Evolutionary conservation across 2,888 invertebrate species (phyloP).

Genomic region (Rhopalosiphum nymphaeae): DNA sequence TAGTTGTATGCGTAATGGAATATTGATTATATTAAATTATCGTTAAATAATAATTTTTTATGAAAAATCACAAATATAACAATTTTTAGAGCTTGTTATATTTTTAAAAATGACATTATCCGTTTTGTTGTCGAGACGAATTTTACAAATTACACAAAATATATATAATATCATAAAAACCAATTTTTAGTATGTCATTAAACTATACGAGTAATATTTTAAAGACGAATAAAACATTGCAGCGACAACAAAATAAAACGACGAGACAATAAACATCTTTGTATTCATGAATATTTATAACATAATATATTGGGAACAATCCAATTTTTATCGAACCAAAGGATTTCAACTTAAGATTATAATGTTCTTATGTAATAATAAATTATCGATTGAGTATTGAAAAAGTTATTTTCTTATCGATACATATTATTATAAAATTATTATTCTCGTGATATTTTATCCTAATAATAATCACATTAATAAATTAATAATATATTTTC

Average conservation of each 20-base stretch:
- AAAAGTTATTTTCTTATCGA: neutral
- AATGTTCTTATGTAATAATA: neutral
- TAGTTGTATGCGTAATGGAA: neutral
- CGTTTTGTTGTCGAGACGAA: neutral
- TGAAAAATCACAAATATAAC: neutral
- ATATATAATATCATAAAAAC: neutral
- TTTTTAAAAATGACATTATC: slow-evolving; percentile 8
- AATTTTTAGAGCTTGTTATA: neutral
- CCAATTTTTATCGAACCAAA: slow-evolving; percentile 12
- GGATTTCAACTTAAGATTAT: slow-evolving; percentile 7
- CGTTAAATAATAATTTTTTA: neutral
- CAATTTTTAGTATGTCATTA: slow-evolving; percentile 28
- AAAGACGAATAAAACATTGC: slow-evolving; percentile 17
- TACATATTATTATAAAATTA: neutral
- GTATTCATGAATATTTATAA: slow-evolving; percentile 29
- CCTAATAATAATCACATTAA: neutral
- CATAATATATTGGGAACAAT: slow-evolving; percentile 31
- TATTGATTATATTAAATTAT: neutral
- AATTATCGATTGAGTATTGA: neutral
- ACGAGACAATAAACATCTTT: neutral
- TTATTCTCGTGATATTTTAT: neutral
- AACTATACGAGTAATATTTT: slow-evolving; percentile 12
- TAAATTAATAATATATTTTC: neutral
- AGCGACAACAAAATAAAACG: slow-evolving; percentile 1
- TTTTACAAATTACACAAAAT: neutral